A percentile compares a stretch with the other conserved stretches of the same genome.
These are phyloP conservation scores for Brachirus orientalis DNA, from an alignment of 2,113 vertebrate species.

Conservation along the genomic window DNA sequence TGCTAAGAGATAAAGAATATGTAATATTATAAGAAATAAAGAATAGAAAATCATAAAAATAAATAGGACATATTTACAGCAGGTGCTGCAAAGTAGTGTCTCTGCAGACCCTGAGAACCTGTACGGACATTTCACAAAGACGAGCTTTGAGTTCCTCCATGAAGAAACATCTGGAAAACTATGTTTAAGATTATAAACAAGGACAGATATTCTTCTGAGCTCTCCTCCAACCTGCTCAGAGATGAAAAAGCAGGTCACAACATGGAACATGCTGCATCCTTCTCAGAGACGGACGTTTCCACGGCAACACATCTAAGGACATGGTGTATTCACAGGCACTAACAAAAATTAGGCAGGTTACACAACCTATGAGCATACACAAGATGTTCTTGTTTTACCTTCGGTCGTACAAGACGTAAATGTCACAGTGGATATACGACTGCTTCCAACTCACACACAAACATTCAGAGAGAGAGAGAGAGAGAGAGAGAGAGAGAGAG, in stretches of 20 bases:
- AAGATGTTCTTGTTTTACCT: conserved; percentile 22
- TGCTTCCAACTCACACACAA: conserved; percentile 6
- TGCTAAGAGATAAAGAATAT: no score
- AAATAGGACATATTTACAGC: no score
- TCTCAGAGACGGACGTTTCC: conserved; percentile 58
- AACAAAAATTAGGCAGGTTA: conserved; percentile 13
- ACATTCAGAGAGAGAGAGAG: not conserved
- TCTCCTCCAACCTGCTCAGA: conserved; percentile 29
- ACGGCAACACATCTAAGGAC: conserved; percentile 63
- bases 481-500: not conserved
- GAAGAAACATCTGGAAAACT: not conserved
- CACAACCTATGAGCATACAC: conserved; percentile 13
- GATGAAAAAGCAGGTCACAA: conserved; percentile 55
- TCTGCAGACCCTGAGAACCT: no score
- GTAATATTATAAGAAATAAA: no score
- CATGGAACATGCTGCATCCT: conserved; percentile 35
- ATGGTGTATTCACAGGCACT: conserved; percentile 12
- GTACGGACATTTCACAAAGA: no score
- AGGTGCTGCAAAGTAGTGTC: no score
- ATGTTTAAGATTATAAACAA: conserved; percentile 2
- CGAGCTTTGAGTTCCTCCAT: no score
- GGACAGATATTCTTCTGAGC: conserved; percentile 10
- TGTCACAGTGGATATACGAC: conserved; percentile 30
- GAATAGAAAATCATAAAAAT: no score
- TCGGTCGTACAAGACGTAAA: conserved; percentile 29